These are phyloP conservation scores for Ennomos erosarius DNA, from an alignment of 2,888 invertebrate species.

Conservation along the genomic window DNA sequence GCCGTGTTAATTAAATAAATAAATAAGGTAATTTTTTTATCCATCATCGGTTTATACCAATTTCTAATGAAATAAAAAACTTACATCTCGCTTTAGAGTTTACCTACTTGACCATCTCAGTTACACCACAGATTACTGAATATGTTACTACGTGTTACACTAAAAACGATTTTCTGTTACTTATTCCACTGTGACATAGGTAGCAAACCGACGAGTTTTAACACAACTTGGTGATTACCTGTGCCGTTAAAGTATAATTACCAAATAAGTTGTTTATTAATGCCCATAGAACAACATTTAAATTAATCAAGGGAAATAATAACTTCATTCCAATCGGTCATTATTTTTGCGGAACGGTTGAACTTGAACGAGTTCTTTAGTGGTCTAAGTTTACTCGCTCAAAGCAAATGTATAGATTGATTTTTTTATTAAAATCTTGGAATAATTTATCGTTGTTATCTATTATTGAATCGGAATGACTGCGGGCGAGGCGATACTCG, in stretches of 20 bases:
- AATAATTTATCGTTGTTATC: constrained; percentile 33
- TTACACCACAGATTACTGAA: too few relatives aligned
- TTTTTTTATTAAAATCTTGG: constrained; percentile 34
- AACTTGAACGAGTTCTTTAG: constrained; percentile 15
- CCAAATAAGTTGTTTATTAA: constrained; percentile 65
- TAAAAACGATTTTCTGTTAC: constrained; percentile 13
- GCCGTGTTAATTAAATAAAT: too few relatives aligned
- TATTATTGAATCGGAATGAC: constrained; percentile 30
- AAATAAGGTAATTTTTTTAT: too few relatives aligned
- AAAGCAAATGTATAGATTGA: constrained; percentile 30
- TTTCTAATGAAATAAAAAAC: too few relatives aligned
- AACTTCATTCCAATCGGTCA: constrained; percentile 58
- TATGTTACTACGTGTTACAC: too few relatives aligned
- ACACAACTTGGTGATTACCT: constrained; percentile 42
- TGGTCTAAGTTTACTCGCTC: constrained; percentile 19
- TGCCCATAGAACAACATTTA: constrained; percentile 64
- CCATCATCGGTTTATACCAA: too few relatives aligned
- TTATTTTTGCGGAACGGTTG: constrained; percentile 45
- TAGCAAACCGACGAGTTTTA: constrained; percentile 44
- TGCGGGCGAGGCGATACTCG: constrained; percentile 25
- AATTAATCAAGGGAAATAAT: constrained; percentile 63
- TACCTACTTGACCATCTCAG: too few relatives aligned
- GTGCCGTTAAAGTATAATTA: constrained; percentile 67
- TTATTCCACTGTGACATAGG: constrained; percentile 31
- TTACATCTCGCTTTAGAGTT: too few relatives aligned